phyloP scores from a whole-genome alignment of 92 coral and sea anemone species.

The Ricordea florida region DNA sequence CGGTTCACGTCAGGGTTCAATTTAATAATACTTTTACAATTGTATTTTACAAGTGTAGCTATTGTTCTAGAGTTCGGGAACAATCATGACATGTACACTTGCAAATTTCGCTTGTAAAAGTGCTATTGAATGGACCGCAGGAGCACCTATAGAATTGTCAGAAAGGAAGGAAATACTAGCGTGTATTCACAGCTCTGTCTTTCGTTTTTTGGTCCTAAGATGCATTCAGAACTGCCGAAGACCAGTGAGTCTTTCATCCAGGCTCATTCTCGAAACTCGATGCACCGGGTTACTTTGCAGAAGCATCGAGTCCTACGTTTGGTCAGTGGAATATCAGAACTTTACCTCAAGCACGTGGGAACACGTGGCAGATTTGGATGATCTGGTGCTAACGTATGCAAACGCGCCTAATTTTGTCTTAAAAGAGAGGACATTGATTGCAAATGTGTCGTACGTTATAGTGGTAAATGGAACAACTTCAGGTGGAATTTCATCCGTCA shows the following conservation, averaged over 20 bases:
- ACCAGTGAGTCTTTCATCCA: slow-evolving; percentile 62
- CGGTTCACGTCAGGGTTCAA: no score
- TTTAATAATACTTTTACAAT: no score
- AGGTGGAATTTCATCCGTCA: slow-evolving; percentile 45
- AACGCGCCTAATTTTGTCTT: slow-evolving; percentile 81
- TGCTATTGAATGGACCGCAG: no score
- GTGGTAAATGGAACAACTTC: slow-evolving; percentile 53
- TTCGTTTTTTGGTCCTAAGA: slow-evolving; percentile 17
- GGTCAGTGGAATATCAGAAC: slow-evolving; percentile 46
- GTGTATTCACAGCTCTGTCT: not conserved
- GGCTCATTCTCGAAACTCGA: slow-evolving; percentile 58
- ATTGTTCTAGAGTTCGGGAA: no score
- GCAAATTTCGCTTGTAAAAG: no score
- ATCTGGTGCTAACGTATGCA: slow-evolving; percentile 58
- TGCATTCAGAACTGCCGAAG: slow-evolving; percentile 71
- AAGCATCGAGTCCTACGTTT: slow-evolving; percentile 42
- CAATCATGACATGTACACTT: no score
- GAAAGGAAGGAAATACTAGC: no score
- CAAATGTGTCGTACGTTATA: slow-evolving; percentile 69
- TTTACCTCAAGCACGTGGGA: slow-evolving; percentile 37
- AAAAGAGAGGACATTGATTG: slow-evolving; percentile 51
- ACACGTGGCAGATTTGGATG: slow-evolving; percentile 50
- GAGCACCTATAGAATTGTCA: no score
- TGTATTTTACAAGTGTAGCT: no score
- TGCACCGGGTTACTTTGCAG: slow-evolving; percentile 72